Conservation (phyloP, 2,888 invertebrate genomes). For the Linnaemya vulpina region DNA sequence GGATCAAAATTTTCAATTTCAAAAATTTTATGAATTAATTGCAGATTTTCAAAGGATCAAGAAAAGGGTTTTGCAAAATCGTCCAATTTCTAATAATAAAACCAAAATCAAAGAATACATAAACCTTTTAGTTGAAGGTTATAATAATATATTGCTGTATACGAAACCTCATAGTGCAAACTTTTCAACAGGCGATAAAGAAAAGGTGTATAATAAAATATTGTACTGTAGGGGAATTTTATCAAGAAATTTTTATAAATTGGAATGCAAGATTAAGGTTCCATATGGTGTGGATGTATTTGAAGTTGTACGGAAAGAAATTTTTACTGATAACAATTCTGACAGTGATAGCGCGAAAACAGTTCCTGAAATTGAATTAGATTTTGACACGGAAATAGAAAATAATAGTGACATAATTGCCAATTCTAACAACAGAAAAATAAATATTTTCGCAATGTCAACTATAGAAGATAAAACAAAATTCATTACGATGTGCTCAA, state of each 20-base stretch:
- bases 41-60: too few species aligned
- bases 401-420: not conserved
- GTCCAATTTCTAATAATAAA: slow-evolving; percentile 13
- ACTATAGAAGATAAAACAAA: slow-evolving; percentile 14
- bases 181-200: too few species aligned
- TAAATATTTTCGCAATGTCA: slow-evolving; percentile 1
- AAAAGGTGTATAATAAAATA: not conserved
- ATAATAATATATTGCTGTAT: slow-evolving; percentile 8
- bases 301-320: slow-evolving; percentile 13
- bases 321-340: not conserved
- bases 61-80: not conserved
- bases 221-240: slow-evolving; percentile 21
- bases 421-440: not conserved
- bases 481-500: slow-evolving; percentile 12
- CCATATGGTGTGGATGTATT: slow-evolving; percentile 23
- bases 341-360: not conserved
- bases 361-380: not conserved
- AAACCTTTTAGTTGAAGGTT: slow-evolving; percentile 1
- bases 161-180: too few species aligned
- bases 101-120: slow-evolving; percentile 31
- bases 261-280: slow-evolving; percentile 25
- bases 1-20: too few species aligned
- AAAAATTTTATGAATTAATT: too few species aligned
- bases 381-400: not conserved
- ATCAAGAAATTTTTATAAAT: slow-evolving; percentile 26